Conservation (phyloP, 2,113 vertebrate genomes). For the Pangasianodon gigas region DNA sequence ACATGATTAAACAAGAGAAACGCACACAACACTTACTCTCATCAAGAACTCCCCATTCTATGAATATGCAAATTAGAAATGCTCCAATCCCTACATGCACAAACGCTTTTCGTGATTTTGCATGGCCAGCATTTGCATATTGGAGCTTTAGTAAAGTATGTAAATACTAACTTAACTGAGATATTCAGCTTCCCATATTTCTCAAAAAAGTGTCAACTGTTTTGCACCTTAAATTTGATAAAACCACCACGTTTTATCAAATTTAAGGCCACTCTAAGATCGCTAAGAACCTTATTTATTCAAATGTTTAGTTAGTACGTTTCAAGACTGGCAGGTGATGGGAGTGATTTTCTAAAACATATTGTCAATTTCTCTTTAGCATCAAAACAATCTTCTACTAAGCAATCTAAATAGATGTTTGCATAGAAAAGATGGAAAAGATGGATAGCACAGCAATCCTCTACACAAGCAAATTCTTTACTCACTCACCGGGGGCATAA, state of each 20-base stretch:
- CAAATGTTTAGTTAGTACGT: not conserved
- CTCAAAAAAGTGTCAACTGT: not conserved
- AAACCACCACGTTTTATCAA: not conserved
- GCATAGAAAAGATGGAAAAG: not conserved
- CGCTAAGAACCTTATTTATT: not conserved
- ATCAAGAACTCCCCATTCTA: not conserved
- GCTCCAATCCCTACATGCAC: not conserved
- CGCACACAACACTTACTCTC: not conserved
- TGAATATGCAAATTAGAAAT: not conserved
- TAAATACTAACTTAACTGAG: not conserved
- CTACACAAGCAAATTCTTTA: not conserved
- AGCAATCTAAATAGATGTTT: not conserved
- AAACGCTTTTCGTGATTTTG: not conserved
- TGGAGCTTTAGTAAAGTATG: not conserved
- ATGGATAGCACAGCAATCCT: not conserved
- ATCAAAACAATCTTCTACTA: not conserved
- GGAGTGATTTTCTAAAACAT: not conserved
- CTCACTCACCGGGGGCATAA: conserved; percentile 87
- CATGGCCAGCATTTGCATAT: not conserved
- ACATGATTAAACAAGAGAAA: not conserved
- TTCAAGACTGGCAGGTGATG: not conserved
- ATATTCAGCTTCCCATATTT: not conserved
- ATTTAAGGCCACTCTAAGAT: not conserved
- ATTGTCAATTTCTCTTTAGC: not conserved
- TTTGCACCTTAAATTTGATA: too few relatives aligned